Evolutionary conservation across 2,797 vertebrate genomes (phyloP).

Genomic region (Phrynocephalus forsythii): DNA sequence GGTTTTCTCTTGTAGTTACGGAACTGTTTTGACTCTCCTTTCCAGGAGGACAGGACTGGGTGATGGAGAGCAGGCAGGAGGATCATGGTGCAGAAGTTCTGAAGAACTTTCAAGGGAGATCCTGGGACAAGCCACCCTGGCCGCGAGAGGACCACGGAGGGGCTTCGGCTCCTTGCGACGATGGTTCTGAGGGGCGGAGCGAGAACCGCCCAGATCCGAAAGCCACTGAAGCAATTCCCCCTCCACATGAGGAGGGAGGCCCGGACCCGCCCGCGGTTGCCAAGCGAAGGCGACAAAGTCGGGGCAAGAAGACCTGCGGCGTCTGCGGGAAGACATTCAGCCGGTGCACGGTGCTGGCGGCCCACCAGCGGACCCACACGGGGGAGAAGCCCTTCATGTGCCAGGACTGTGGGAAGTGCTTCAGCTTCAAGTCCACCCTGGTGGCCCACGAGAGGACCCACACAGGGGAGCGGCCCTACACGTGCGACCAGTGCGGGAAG

Average conservation of each 20-base stretch:
- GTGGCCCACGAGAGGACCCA: slow-evolving; percentile 36
- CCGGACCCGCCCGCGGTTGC: slow-evolving; percentile 49
- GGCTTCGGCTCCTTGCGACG: background rate
- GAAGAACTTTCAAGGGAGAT: background rate
- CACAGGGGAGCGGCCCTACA: slow-evolving; percentile 46
- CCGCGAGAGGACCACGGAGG: background rate
- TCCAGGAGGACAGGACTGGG: slow-evolving; percentile 4
- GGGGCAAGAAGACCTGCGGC: slow-evolving; percentile 67
- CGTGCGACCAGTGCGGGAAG: slow-evolving; percentile 45
- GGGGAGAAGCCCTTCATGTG: slow-evolving; percentile 51
- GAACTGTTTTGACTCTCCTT: background rate
- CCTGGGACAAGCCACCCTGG: background rate
- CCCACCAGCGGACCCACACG: slow-evolving; percentile 68
- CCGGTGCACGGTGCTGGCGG: slow-evolving; percentile 67
- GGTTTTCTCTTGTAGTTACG: background rate
- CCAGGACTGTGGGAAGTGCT: background rate
- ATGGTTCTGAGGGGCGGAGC: too few species aligned
- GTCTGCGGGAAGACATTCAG: slow-evolving; percentile 74
- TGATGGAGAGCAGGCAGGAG: background rate
- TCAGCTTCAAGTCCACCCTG: slow-evolving; percentile 14
- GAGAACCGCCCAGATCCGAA: background rate
- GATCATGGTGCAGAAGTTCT: background rate
- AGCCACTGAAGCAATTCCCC: background rate
- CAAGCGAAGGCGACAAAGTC: slow-evolving; percentile 65
- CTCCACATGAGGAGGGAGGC: background rate